These are phyloP conservation scores for Cinclus mexicanus DNA, from an alignment of 2,113 vertebrate species.

Conservation along the genomic window DNA sequence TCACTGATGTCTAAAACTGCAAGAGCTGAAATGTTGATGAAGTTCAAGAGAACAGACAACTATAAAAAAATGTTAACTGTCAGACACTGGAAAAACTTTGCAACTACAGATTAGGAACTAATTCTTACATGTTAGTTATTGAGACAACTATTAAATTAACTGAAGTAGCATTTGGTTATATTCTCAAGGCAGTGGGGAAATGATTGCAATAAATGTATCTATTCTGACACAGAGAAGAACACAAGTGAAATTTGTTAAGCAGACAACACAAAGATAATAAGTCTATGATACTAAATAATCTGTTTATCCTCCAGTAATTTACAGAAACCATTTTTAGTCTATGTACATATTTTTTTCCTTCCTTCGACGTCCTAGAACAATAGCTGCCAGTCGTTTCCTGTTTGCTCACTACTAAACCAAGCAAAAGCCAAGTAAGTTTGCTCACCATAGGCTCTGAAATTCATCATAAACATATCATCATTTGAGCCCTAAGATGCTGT, in stretches of 20 bases:
- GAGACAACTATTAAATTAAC: background rate
- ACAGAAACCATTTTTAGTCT: background rate
- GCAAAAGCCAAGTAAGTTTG: background rate
- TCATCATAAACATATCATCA: background rate
- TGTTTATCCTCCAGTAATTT: background rate
- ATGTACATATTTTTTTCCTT: background rate
- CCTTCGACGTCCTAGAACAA: background rate
- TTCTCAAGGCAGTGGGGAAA: background rate
- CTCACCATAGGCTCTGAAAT: background rate
- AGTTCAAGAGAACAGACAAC: background rate
- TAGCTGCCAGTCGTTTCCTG: conserved; percentile 4
- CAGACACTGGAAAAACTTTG: background rate
- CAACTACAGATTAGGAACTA: background rate
- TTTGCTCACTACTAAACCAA: conserved; percentile 6
- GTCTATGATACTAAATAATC: background rate
- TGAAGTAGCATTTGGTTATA: background rate
- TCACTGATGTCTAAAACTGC: background rate
- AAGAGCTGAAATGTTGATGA: background rate
- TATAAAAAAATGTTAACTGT: background rate
- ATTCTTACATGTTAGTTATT: background rate
- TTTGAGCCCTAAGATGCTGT: background rate
- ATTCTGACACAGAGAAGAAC: background rate
- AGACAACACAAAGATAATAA: background rate
- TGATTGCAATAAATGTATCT: background rate
- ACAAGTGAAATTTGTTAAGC: background rate